Conservation (phyloP, 2,888 invertebrate species). For the Hydriomena furcata region DNA sequence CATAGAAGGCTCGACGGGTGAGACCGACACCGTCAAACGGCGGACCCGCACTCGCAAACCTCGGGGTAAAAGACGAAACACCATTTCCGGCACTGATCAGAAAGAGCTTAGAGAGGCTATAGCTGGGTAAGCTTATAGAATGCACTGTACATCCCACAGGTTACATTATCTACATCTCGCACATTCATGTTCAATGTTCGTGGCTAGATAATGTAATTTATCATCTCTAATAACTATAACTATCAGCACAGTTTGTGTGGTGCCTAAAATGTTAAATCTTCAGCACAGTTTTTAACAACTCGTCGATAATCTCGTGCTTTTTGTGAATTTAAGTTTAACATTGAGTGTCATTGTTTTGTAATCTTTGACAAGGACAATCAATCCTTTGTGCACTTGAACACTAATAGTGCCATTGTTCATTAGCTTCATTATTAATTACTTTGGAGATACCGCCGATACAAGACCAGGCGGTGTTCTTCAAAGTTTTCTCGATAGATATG, state of each 20-base stretch:
- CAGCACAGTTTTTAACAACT: conserved; percentile 74
- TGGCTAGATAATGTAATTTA: conserved; percentile 70
- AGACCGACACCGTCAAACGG: conserved; percentile 86
- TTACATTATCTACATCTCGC: conserved; percentile 45
- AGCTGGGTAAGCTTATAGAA: conserved; percentile 89
- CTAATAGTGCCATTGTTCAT: conserved; percentile 81
- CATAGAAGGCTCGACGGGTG: conserved; percentile 72
- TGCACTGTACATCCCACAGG: conserved; percentile 70
- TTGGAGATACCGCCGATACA: conserved; percentile 68
- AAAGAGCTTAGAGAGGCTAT: conserved; percentile 94
- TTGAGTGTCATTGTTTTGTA: conserved; percentile 72
- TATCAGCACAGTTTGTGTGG: conserved; percentile 75
- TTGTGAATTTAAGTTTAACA: conserved; percentile 75
- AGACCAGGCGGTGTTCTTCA: conserved; percentile 71
- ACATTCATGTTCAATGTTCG: conserved; percentile 30
- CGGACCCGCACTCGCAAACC: conserved; percentile 89
- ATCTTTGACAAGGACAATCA: conserved; percentile 65
- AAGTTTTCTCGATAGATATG: conserved; percentile 68
- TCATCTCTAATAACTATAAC: conserved; percentile 68
- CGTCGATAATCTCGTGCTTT: conserved; percentile 75
- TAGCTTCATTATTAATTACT: conserved; percentile 78
- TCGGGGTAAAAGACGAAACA: conserved; percentile 93
- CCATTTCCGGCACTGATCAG: conserved; percentile 95
- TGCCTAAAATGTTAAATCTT: conserved; percentile 68
- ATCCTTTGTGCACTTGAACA: conserved; percentile 76